Evolutionary conservation across 2,113 vertebrate species (phyloP).

Genomic region (Toxotes chatareus): DNA sequence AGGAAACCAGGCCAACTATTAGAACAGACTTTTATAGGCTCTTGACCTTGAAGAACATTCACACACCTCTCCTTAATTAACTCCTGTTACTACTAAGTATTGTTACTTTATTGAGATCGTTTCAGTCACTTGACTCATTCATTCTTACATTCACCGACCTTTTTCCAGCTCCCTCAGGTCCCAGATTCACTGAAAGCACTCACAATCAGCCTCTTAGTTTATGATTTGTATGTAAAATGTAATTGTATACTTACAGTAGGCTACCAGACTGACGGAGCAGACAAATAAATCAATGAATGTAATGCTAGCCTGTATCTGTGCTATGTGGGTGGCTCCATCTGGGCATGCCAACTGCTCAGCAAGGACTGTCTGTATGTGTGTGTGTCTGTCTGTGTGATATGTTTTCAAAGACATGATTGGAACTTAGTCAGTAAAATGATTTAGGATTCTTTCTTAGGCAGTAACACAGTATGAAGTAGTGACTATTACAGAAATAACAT

Average conservation of each 20-base stretch:
- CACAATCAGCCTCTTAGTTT: background rate
- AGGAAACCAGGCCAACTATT: constrained; percentile 20
- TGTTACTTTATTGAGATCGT: background rate
- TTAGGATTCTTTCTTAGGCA: background rate
- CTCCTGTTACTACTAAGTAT: background rate
- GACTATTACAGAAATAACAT: too few species aligned
- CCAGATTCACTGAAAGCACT: background rate
- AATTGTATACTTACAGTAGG: constrained; percentile 23
- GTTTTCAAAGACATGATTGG: background rate
- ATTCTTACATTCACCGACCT: background rate
- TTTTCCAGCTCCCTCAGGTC: background rate
- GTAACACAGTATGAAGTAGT: too few species aligned
- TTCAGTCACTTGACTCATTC: background rate
- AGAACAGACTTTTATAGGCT: constrained; percentile 29
- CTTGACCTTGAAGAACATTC: constrained; percentile 17
- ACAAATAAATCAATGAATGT: constrained; percentile 73
- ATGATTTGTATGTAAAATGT: background rate
- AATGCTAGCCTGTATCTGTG: constrained; percentile 52
- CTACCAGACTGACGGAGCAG: constrained; percentile 36
- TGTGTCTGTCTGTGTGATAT: background rate
- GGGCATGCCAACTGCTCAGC: constrained; percentile 68
- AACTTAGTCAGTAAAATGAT: constrained; percentile 5
- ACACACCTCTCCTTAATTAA: constrained; percentile 20
- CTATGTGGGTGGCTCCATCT: constrained; percentile 77
- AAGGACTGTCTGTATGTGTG: background rate